phyloP scores from a whole-genome alignment of 2,888 invertebrate genomes.

The Pyrrhosoma nymphula region DNA sequence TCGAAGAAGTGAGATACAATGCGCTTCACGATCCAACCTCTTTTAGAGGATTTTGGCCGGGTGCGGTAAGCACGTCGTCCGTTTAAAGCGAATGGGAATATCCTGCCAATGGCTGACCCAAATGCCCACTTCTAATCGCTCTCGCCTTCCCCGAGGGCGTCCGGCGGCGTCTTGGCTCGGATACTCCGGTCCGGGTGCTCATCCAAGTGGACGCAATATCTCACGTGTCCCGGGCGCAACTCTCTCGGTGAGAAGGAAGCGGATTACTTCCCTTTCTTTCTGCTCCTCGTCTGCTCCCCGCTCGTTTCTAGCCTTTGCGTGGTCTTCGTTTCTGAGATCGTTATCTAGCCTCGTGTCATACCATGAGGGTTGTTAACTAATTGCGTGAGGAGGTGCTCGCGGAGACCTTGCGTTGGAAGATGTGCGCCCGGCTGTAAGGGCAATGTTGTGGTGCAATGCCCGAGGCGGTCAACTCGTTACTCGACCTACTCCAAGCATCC shows the following conservation, averaged over 20 bases:
- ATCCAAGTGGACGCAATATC: slow-evolving; percentile 8
- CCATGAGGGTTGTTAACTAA: not conserved
- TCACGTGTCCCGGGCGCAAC: not conserved
- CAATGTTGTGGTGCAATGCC: not conserved
- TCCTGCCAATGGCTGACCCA: slow-evolving; percentile 11
- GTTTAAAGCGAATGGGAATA: not conserved
- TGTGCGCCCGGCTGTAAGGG: not conserved
- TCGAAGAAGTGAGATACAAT: not conserved
- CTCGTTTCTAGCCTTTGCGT: not conserved
- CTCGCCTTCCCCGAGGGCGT: not conserved
- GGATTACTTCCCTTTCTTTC: not conserved
- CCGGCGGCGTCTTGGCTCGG: not conserved
- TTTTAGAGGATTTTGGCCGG: not conserved
- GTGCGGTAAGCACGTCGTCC: not conserved
- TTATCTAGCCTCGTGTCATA: not conserved
- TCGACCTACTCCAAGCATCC: not conserved
- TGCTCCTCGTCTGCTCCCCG: not conserved
- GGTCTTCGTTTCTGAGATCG: not conserved
- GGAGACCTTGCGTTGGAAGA: not conserved
- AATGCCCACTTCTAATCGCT: not conserved
- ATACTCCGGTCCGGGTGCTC: not conserved
- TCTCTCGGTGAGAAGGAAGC: not conserved
- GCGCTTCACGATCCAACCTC: not conserved
- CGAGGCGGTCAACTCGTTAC: not conserved
- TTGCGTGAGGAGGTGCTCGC: not conserved